Conservation (phyloP, 2,797 vertebrate species). For the Anguilla pacifica region DNA sequence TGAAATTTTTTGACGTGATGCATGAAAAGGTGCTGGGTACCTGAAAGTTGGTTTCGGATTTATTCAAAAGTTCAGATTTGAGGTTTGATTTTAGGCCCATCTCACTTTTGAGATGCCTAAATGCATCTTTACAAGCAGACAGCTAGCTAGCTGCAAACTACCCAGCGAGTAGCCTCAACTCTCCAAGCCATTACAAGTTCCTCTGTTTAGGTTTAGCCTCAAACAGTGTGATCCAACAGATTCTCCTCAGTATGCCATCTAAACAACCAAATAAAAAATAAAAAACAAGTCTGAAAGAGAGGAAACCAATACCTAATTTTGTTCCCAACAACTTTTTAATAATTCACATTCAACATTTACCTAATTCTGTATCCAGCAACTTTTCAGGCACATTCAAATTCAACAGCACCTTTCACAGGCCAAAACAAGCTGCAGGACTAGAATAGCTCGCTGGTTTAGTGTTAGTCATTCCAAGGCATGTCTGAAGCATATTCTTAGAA, state of each 20-base stretch:
- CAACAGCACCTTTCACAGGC: conserved; percentile 57
- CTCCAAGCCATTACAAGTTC: neutral
- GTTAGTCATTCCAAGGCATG: conserved; percentile 50
- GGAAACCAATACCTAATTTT: neutral
- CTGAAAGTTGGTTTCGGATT: neutral
- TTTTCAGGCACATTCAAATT: conserved; percentile 28
- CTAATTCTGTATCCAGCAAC: conserved; percentile 53
- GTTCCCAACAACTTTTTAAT: too few relatives aligned
- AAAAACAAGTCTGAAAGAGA: neutral
- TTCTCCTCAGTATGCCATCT: neutral
- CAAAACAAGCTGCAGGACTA: conserved; percentile 54
- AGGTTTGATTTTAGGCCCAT: neutral
- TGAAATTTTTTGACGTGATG: neutral
- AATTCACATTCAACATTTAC: too few relatives aligned
- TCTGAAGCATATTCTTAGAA: conserved; percentile 65
- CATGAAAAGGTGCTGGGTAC: conserved; percentile 49
- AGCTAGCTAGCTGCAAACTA: neutral
- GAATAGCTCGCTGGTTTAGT: conserved; percentile 40
- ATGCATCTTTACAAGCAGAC: neutral
- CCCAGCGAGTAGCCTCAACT: neutral
- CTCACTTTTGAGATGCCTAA: neutral
- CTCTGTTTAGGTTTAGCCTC: neutral
- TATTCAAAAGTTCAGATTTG: neutral
- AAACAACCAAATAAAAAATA: neutral
- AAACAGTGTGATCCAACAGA: neutral